These are phyloP conservation scores for Conomelus anceps DNA, from an alignment of 2,888 invertebrate species.

Conservation along the genomic window DNA sequence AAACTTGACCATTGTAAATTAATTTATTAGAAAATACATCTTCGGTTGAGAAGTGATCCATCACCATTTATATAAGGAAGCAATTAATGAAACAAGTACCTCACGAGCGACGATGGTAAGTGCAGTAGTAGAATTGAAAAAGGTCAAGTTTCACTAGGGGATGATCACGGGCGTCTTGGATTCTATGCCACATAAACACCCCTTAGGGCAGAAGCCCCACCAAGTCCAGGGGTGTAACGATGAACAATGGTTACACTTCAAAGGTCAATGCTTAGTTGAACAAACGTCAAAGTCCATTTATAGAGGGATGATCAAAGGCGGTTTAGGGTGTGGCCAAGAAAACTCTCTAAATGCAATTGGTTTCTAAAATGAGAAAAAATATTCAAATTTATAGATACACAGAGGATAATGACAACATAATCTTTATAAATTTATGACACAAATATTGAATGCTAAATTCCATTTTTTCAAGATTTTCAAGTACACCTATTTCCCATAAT, in stretches of 20 bases:
- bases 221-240: not conserved
- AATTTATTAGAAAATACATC: too few relatives aligned
- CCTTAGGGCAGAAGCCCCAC: not conserved
- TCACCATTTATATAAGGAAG: not conserved
- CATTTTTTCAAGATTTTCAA: too few relatives aligned
- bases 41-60: too few relatives aligned
- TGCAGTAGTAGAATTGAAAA: not conserved
- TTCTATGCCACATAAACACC: not conserved
- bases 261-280: not conserved
- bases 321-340: not conserved
- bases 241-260: not conserved
- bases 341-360: not conserved
- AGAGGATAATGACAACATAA: too few relatives aligned
- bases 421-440: too few relatives aligned
- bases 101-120: not conserved
- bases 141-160: not conserved
- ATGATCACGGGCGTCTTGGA: not conserved
- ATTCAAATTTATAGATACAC: not conserved
- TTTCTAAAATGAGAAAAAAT: not conserved
- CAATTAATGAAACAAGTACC: not conserved
- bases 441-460: too few relatives aligned
- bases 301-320: not conserved
- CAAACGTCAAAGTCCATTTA: not conserved
- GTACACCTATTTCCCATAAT: too few relatives aligned
- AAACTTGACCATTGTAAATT: too few relatives aligned